These are phyloP conservation scores for Cataglyphis altisquamis DNA, from an alignment of 2,888 invertebrate genomes.

Conservation along the genomic window DNA sequence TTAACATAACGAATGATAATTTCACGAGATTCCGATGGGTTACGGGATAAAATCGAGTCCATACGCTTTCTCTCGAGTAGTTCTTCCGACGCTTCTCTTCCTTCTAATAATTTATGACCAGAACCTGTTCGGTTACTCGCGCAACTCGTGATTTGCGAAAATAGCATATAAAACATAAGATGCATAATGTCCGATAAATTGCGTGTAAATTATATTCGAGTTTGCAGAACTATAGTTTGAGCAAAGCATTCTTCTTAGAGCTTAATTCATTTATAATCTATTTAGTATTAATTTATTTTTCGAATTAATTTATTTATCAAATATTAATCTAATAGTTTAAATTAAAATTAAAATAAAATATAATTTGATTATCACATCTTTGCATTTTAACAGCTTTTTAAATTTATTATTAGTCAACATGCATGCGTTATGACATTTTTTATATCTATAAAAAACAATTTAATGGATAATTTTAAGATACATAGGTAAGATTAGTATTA, in stretches of 20 bases:
- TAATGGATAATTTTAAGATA: background rate
- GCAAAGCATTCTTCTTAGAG: background rate
- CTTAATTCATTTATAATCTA: background rate
- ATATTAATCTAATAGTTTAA: constrained; percentile 21
- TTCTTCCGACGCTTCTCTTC: constrained; percentile 33
- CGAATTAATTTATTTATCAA: background rate
- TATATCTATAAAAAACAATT: background rate
- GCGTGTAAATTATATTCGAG: background rate
- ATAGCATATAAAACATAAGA: background rate
- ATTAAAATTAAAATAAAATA: background rate
- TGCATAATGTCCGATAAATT: constrained; percentile 27
- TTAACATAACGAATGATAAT: constrained; percentile 66
- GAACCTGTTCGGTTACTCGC: constrained; percentile 23
- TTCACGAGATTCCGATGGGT: constrained; percentile 59
- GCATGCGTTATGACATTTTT: background rate
- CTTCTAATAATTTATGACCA: constrained; percentile 29
- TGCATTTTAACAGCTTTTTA: background rate
- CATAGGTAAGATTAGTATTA: background rate
- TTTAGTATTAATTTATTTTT: background rate
- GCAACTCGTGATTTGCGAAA: constrained; percentile 27
- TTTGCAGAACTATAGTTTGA: background rate
- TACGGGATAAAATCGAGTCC: constrained; percentile 62
- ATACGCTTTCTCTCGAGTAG: constrained; percentile 63
- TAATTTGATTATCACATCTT: background rate
- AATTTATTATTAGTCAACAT: background rate